Conservation (phyloP, 2,113 vertebrate species). For the Hirundichthys speculiger region DNA sequence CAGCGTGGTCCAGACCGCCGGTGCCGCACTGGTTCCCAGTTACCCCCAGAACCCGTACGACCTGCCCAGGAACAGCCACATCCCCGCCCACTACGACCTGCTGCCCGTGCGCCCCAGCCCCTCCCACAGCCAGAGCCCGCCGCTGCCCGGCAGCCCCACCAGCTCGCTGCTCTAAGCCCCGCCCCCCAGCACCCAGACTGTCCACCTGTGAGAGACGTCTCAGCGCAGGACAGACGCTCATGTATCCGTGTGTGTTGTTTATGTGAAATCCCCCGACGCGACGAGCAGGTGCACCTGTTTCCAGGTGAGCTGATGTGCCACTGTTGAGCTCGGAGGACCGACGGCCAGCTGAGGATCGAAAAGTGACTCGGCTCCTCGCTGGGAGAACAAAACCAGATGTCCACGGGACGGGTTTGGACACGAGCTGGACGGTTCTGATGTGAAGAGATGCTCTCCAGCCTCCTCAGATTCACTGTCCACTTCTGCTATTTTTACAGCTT, state of each 20-base stretch:
- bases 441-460: no score
- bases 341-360: no score
- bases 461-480: no score
- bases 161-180: conserved; percentile 68
- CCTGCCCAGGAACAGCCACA: conserved; percentile 92
- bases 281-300: no score
- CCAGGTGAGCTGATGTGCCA: no score
- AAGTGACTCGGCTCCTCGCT: no score
- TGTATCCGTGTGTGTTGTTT: neutral
- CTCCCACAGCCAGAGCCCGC: conserved; percentile 80
- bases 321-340: no score
- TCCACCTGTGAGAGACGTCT: neutral
- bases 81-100: conserved; percentile 92
- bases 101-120: conserved; percentile 88
- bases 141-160: conserved; percentile 83
- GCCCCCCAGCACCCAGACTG: conserved; percentile 1
- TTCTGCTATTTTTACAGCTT: no score
- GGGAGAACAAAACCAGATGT: no score
- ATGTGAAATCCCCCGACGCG: neutral
- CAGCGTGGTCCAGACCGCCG: conserved; percentile 83
- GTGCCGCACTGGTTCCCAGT: conserved; percentile 73
- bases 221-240: no score
- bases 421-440: no score
- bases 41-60: conserved; percentile 90
- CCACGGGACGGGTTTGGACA: no score